Conservation (phyloP, 2,113 vertebrate species). For the Pagrus major region DNA sequence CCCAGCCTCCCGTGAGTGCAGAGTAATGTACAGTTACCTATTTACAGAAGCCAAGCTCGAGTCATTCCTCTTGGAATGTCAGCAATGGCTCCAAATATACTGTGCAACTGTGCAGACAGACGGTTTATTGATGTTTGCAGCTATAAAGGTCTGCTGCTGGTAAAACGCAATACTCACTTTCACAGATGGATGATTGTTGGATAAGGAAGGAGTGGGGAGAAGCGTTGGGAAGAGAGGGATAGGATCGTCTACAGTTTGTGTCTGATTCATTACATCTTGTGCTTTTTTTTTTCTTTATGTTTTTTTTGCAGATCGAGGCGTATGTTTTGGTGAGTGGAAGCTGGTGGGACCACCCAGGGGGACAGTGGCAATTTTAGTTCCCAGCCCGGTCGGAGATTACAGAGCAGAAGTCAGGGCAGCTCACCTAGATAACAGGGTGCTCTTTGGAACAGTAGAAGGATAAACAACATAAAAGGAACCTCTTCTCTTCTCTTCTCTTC, state of each 20-base stretch:
- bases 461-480: constrained; percentile 77
- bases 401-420: constrained; percentile 72
- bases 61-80: constrained; percentile 76
- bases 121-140: constrained; percentile 74
- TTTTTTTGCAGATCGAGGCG: constrained; percentile 88
- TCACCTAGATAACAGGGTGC: constrained; percentile 81
- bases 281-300: constrained; percentile 45
- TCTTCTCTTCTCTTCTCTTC: constrained; percentile 26
- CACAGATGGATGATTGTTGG: constrained; percentile 68
- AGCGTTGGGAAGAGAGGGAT: constrained; percentile 18
- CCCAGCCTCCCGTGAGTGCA: constrained; percentile 2
- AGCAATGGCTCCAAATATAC: constrained; percentile 67
- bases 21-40: constrained; percentile 64
- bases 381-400: constrained; percentile 77
- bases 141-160: constrained; percentile 66
- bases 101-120: constrained; percentile 70
- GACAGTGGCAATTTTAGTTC: constrained; percentile 72
- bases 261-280: constrained; percentile 42
- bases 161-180: constrained; percentile 43
- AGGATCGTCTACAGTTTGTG: constrained; percentile 23
- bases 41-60: constrained; percentile 64
- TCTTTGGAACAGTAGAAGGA: constrained; percentile 64
- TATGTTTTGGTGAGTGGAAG: constrained; percentile 92
- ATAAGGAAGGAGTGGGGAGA: constrained; percentile 22
- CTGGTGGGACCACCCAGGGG: constrained; percentile 76